Evolutionary conservation across 2,113 vertebrate species (phyloP), one percentile per base, ranked within the genome.

Genomic region (Clinocottus analis): DNA sequence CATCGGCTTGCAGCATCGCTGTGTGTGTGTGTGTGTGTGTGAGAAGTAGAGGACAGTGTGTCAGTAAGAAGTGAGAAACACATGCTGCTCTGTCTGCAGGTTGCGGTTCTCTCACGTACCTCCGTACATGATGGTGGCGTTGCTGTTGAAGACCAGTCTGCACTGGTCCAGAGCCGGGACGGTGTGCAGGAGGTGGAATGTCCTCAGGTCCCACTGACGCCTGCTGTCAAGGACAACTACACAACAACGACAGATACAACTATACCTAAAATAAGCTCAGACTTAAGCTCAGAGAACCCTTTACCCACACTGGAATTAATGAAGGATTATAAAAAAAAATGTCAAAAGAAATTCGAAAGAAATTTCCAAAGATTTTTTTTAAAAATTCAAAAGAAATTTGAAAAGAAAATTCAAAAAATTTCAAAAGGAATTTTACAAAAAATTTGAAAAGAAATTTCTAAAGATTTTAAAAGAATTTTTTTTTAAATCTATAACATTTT

Each of bases 1-100:
- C 98, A 53, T 99, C 98, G 7, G 96, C 97, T 84, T 99, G 98
- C 72, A 99, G 91, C 97, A 99, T 97, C 25, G 98, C 98, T 99
- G 83, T 5, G 49, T 0, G 31, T 21, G 23, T 1, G 23, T 5
- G 31, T 35, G 59, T 33, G 58, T 19, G 45, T 19, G 43, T 16
- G 3, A 0, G 59, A 7, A 39, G 35, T 3, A 37, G 21, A 25
- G 3, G 2, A 35, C 0, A 12, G 33, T 4, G n/a, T 0, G 39
- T 45, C 23, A 64, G 39, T 43, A 43, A 27, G 1, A 5, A 41
- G 37, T 43, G 23, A 23, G 7, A 65, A 33, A 27, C 31, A 25
- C 37, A 25, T 23, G 51, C 51, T 23, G n/a, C n/a, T 12, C 21
- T n/a, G 3, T 10, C 49, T 10, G 45, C 19, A 2, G 2, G 45